Percentiles rank a stretch among this genome's conserved stretches.
Conservation (phyloP, 2,888 invertebrate species). For the Polyommatus iphigenia region DNA sequence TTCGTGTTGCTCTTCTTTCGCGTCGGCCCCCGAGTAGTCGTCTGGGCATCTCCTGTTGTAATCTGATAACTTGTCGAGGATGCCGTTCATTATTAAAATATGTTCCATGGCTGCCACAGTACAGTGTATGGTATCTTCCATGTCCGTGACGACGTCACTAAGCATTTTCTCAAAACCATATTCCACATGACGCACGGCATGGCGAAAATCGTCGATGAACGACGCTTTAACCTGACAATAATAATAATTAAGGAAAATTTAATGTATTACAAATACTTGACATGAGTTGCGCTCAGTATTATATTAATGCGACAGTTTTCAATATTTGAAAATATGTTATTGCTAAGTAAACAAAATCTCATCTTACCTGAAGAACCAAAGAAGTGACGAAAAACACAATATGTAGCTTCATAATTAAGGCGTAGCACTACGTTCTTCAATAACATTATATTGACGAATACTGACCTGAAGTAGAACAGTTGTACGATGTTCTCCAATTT, state of each 20-base stretch:
- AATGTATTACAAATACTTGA: neutral
- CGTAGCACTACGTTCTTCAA: slow-evolving; percentile 4
- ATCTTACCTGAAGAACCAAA: slow-evolving; percentile 7
- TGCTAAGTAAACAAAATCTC: neutral
- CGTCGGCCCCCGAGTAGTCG: neutral
- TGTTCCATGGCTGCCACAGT: slow-evolving; percentile 63
- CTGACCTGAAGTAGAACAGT: neutral
- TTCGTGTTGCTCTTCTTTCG: slow-evolving; percentile 4
- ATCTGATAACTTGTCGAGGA: slow-evolving; percentile 43
- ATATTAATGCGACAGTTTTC: neutral
- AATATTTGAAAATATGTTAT: neutral
- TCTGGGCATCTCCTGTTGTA: slow-evolving; percentile 43
- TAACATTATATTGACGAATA: slow-evolving; percentile 3
- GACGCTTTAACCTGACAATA: slow-evolving; percentile 55
- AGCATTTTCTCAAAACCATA: slow-evolving; percentile 59
- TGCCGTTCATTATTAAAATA: slow-evolving; percentile 49
- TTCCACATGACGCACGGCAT: slow-evolving; percentile 55
- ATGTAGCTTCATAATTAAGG: neutral
- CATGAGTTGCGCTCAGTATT: too few relatives aligned
- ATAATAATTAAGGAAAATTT: neutral
- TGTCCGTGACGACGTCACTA: slow-evolving; percentile 60
- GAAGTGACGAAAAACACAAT: neutral
- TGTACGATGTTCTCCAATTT: slow-evolving; percentile 6
- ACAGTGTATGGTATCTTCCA: slow-evolving; percentile 63
- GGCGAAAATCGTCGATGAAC: slow-evolving; percentile 56